Conservation (phyloP, 2,888 invertebrate species). For the Callyntrura sp. region DNA sequence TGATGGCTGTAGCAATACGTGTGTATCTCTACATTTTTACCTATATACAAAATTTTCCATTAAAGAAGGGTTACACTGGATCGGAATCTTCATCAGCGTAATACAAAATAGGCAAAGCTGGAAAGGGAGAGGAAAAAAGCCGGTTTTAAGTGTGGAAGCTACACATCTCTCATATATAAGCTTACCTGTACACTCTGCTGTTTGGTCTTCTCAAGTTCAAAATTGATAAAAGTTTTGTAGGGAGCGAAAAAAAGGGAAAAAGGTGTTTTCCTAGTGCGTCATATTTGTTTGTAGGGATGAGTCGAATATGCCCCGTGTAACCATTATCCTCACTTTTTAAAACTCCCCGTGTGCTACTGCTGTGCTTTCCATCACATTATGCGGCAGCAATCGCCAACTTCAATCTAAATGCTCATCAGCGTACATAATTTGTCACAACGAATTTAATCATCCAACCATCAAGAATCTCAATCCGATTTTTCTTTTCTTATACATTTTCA, state of each 20-base stretch:
- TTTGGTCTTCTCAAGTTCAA: slow-evolving; percentile 1
- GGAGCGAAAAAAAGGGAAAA: slow-evolving; percentile 46
- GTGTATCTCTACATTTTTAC: background rate
- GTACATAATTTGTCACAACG: slow-evolving; percentile 84
- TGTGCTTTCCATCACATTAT: slow-evolving; percentile 77
- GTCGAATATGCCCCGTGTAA: slow-evolving; percentile 60
- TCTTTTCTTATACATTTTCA: slow-evolving; percentile 74
- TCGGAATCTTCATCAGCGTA: background rate
- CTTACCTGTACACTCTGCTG: slow-evolving; percentile 49
- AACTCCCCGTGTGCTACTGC: slow-evolving; percentile 74
- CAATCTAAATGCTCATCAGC: slow-evolving; percentile 83
- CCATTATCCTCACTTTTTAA: slow-evolving; percentile 76
- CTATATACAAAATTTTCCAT: background rate
- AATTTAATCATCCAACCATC: slow-evolving; percentile 84
- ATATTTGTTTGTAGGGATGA: slow-evolving; percentile 45
- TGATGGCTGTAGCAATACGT: slow-evolving; percentile 32
- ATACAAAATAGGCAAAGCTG: slow-evolving; percentile 41
- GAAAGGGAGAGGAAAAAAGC: slow-evolving; percentile 45
- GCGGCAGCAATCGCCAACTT: slow-evolving; percentile 71
- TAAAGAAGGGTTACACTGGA: slow-evolving; percentile 11
- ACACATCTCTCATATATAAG: slow-evolving; percentile 35
- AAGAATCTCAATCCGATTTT: slow-evolving; percentile 81
- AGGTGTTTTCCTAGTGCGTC: slow-evolving; percentile 44
- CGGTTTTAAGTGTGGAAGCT: slow-evolving; percentile 70
- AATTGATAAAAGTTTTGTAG: slow-evolving; percentile 63